Percentiles rank a stretch among this genome's conserved stretches.
Evolutionary conservation across 2,888 invertebrate genomes (phyloP).

Genomic region (Odontocolon sp.): DNA sequence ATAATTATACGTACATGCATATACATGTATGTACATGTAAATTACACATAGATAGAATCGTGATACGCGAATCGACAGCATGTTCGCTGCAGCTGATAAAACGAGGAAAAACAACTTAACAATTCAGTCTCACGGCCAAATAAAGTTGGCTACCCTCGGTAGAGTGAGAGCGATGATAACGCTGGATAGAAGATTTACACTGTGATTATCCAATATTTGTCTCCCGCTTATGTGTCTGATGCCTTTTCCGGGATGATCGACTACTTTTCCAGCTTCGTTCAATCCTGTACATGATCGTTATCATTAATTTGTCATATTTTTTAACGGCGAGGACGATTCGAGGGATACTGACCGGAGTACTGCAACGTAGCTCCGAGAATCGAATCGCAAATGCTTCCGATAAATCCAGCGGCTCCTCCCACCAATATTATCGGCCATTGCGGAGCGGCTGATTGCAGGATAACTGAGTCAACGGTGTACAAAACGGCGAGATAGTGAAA

Average conservation of each 20-base stretch:
- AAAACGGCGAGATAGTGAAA: conserved; percentile 87
- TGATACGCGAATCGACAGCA: too few species aligned
- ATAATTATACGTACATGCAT: too few species aligned
- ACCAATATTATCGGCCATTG: conserved; percentile 91
- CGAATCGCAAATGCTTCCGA: conserved; percentile 93
- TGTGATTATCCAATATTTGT: conserved; percentile 91
- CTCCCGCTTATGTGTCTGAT: conserved; percentile 90
- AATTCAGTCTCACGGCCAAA: conserved; percentile 81
- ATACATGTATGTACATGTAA: too few species aligned
- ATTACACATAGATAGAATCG: too few species aligned
- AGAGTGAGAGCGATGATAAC: conserved; percentile 88
- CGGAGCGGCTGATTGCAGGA: conserved; percentile 84
- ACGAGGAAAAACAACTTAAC: not conserved
- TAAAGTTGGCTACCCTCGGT: conserved; percentile 84
- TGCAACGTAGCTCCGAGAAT: conserved; percentile 92
- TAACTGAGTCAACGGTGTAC: conserved; percentile 84
- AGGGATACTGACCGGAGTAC: conserved; percentile 88
- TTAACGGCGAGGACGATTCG: not conserved
- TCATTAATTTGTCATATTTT: too few species aligned
- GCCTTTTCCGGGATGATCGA: conserved; percentile 86
- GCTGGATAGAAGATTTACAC: conserved; percentile 92
- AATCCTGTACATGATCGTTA: too few species aligned
- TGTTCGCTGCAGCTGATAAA: conserved; percentile 6
- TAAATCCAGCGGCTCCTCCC: conserved; percentile 88
- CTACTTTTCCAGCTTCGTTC: conserved; percentile 86